Percentiles rank a stretch among this genome's conserved stretches.
Conservation (phyloP, 2,113 vertebrate genomes). For the Anser cygnoides region DNA sequence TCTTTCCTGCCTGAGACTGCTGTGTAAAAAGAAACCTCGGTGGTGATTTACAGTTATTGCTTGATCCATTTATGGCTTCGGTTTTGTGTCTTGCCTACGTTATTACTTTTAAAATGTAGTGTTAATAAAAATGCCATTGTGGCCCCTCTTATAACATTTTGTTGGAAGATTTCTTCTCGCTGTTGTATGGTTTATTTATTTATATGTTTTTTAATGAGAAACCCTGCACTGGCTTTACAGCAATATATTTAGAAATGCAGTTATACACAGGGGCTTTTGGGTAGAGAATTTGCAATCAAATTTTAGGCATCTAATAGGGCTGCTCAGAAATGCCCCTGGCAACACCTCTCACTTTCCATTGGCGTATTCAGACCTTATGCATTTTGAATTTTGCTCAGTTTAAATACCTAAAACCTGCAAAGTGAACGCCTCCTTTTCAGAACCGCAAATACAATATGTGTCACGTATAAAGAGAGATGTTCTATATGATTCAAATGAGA, state of each 20-base stretch:
- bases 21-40: background rate
- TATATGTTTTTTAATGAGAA: background rate
- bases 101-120: background rate
- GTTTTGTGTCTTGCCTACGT: background rate
- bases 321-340: background rate
- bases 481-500: background rate
- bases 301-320: background rate
- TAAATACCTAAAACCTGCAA: background rate
- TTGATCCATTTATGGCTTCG: background rate
- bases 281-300: background rate
- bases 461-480: background rate
- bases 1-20: background rate
- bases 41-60: background rate
- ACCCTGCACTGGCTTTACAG: background rate
- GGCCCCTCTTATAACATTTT: background rate
- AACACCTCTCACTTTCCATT: background rate
- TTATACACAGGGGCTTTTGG: background rate
- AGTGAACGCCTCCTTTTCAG: background rate
- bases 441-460: background rate
- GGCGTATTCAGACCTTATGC: background rate
- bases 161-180: background rate
- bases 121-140: background rate
- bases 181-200: background rate
- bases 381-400: background rate
- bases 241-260: background rate